Percentiles rank a stretch among this genome's conserved stretches.
These are phyloP conservation scores for Perdita meconis DNA, from an alignment of 2,888 invertebrate genomes.

Conservation along the genomic window DNA sequence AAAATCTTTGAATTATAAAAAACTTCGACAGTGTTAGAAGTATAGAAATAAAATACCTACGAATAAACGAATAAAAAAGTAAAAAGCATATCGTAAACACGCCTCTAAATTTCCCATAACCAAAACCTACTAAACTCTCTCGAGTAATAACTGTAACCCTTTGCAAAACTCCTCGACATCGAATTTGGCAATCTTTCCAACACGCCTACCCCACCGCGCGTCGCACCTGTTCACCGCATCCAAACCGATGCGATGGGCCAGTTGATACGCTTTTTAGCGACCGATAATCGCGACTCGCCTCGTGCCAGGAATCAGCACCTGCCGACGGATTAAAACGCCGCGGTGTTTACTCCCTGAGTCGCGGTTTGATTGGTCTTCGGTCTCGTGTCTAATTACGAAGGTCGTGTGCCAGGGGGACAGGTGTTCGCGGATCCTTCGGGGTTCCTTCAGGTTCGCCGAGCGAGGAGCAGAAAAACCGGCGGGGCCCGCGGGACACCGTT, in stretches of 20 bases:
- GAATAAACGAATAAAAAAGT: too few relatives aligned
- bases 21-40: too few relatives aligned
- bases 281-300: constrained; percentile 41
- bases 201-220: too few relatives aligned
- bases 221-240: constrained; percentile 38
- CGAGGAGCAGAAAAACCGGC: constrained; percentile 1
- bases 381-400: constrained; percentile 37
- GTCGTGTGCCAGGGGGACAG: constrained; percentile 48
- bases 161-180: too few relatives aligned
- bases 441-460: too few relatives aligned
- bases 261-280: constrained; percentile 44
- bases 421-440: constrained; percentile 34
- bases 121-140: too few relatives aligned
- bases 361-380: constrained; percentile 19
- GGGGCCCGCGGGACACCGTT: background rate
- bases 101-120: too few relatives aligned
- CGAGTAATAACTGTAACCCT: too few relatives aligned
- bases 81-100: too few relatives aligned
- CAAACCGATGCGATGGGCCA: constrained; percentile 16
- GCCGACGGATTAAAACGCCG: constrained; percentile 48
- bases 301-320: constrained; percentile 47
- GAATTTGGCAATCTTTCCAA: too few relatives aligned
- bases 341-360: constrained; percentile 26
- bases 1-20: too few relatives aligned
- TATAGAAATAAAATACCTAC: too few relatives aligned